Evolutionary conservation across 2,113 vertebrate species (phyloP).

Genomic region (Columba livia): DNA sequence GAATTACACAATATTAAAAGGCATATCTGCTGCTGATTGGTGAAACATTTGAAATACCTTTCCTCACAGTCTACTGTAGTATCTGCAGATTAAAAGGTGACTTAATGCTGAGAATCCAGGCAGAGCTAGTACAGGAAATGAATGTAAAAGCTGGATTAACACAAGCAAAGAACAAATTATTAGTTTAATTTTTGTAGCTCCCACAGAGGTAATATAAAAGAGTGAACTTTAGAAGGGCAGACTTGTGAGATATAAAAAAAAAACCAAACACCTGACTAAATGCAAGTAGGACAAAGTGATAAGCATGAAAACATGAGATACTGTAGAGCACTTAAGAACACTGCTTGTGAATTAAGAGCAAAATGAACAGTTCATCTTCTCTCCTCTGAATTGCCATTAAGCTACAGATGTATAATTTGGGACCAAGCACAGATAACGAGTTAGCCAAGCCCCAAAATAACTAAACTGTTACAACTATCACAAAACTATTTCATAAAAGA

Average conservation of each 20-base stretch:
- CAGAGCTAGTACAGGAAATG: not conserved
- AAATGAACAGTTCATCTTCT: not conserved
- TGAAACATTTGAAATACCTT: not conserved
- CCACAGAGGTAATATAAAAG: not conserved
- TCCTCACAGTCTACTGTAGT: not conserved
- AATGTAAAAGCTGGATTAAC: not conserved
- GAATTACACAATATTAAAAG: not conserved
- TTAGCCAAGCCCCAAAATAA: not conserved
- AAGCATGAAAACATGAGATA: not conserved
- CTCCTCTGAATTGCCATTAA: not conserved
- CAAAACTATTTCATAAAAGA: not conserved
- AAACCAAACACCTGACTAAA: not conserved
- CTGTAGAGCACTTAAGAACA: not conserved
- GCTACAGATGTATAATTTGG: not conserved
- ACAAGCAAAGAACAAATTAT: not conserved
- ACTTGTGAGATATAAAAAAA: not conserved
- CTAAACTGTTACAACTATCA: not conserved
- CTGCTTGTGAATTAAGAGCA: not conserved
- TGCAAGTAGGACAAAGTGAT: not conserved
- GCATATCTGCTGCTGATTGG: not conserved
- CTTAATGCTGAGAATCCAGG: not conserved
- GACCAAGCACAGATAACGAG: not conserved
- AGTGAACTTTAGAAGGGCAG: not conserved
- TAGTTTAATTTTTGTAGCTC: not conserved
- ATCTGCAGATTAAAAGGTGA: not conserved